Conservation (phyloP, 2,113 vertebrate genomes). For the Epinephelus cyanopodus region DNA sequence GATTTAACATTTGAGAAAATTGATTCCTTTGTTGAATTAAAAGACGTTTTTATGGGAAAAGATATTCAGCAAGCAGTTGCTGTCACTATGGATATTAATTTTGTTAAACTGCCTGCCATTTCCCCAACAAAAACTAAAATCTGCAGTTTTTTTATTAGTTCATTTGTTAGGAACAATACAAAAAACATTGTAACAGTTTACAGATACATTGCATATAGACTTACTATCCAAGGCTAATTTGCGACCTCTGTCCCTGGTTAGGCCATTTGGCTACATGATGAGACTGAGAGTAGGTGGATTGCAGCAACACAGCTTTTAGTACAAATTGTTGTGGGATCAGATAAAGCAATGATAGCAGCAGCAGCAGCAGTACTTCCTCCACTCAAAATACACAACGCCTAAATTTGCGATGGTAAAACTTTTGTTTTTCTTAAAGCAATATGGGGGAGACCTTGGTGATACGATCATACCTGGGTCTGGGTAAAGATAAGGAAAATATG, state of each 20-base stretch:
- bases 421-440: background rate
- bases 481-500: background rate
- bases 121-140: background rate
- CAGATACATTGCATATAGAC: too few relatives aligned
- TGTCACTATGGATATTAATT: constrained; percentile 1
- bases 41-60: background rate
- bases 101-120: background rate
- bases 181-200: too few relatives aligned
- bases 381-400: background rate
- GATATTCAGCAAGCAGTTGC: background rate
- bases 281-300: background rate
- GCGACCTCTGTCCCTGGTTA: too few relatives aligned
- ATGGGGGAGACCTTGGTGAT: too few relatives aligned
- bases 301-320: background rate
- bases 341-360: background rate
- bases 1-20: too few relatives aligned
- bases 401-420: background rate
- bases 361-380: background rate
- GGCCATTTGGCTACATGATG: background rate
- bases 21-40: background rate
- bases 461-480: background rate
- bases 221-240: too few relatives aligned
- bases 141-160: background rate
- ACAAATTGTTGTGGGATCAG: background rate
- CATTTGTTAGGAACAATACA: too few relatives aligned